phyloP scores from a whole-genome alignment of 2,888 invertebrate genomes.

The Campoplex capitator region DNA sequence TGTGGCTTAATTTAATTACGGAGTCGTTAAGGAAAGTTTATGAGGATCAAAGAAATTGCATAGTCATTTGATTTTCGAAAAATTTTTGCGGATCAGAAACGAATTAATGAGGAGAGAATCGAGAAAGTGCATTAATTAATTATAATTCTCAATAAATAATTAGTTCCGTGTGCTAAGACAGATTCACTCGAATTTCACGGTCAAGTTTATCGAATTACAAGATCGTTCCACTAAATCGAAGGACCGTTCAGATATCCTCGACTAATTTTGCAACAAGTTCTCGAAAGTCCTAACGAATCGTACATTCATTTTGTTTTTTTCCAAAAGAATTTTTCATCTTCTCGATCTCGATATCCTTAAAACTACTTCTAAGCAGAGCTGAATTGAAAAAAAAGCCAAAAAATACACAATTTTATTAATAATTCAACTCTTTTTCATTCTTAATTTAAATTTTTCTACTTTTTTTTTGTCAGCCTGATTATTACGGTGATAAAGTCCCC shows the following conservation, averaged over 20 bases:
- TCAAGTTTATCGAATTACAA: conserved; percentile 54
- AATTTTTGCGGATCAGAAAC: not conserved
- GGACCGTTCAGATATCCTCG: conserved; percentile 19
- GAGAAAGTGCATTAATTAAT: conserved; percentile 55
- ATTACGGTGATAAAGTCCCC: not conserved
- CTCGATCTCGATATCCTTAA: not conserved
- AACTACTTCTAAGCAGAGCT: not conserved
- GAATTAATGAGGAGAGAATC: conserved; percentile 12
- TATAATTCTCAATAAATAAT: conserved; percentile 47
- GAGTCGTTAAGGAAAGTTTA: not conserved
- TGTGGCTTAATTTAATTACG: not conserved
- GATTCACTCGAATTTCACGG: conserved; percentile 49
- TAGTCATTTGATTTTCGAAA: not conserved
- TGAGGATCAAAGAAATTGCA: not conserved
- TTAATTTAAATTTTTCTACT: not conserved
- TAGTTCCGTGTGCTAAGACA: conserved; percentile 30
- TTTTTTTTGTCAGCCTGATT: too few relatives aligned
- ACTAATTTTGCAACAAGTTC: conserved; percentile 7
- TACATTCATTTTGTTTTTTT: not conserved
- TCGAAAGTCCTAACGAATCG: not conserved
- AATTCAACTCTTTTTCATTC: not conserved
- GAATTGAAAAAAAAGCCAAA: not conserved
- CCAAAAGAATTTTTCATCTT: not conserved
- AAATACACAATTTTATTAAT: not conserved
- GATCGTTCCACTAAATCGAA: conserved; percentile 53